phyloP scores from a whole-genome alignment of 2,888 invertebrate species.

The Caenorhabditis becei region DNA sequence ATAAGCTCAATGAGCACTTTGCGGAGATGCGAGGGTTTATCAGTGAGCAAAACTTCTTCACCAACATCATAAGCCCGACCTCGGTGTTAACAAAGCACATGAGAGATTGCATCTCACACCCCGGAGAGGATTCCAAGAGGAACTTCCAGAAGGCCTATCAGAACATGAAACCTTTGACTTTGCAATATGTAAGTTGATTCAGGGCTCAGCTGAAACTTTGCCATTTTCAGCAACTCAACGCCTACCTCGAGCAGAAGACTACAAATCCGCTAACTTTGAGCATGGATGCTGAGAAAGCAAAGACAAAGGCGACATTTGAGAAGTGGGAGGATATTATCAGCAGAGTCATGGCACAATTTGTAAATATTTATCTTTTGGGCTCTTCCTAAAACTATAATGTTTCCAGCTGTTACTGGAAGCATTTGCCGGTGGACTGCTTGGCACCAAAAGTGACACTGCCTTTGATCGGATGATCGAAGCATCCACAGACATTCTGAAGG shows the following conservation, averaged over 20 bases:
- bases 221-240: not conserved
- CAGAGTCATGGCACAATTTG: not conserved
- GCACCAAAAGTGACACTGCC: not conserved
- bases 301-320: slow-evolving; percentile 5
- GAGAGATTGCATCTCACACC: slow-evolving; percentile 4
- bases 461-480: too few relatives aligned
- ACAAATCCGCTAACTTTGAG: not conserved
- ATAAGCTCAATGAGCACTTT: not conserved
- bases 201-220: not conserved
- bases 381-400: too few relatives aligned
- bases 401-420: not conserved
- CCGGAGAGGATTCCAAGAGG: not conserved
- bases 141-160: not conserved
- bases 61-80: slow-evolving; percentile 8
- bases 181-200: not conserved
- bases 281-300: not conserved
- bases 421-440: not conserved
- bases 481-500: too few relatives aligned
- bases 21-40: slow-evolving; percentile 8
- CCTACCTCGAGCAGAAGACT: not conserved
- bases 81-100: not conserved
- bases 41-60: not conserved
- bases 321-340: slow-evolving; percentile 7
- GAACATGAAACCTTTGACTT: not conserved
- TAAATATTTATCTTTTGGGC: too few relatives aligned